Conservation (phyloP, 1,140 invertebrate species). For the Fopius arisanus region DNA sequence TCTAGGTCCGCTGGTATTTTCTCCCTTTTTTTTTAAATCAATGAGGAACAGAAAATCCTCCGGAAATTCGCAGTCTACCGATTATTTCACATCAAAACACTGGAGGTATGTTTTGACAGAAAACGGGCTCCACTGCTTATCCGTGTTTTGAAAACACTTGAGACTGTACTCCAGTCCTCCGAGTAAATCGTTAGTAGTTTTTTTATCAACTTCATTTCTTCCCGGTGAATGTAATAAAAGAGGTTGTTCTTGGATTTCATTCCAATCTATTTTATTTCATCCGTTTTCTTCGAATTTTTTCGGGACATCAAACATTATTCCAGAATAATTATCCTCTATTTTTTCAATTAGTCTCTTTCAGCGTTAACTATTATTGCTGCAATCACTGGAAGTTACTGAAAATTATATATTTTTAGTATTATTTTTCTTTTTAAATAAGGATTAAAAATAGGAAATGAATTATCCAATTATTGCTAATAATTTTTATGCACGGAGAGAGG, state of each 20-base stretch:
- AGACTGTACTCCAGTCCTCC: conserved; percentile 5
- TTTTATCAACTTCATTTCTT: not conserved
- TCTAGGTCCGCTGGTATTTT: not conserved
- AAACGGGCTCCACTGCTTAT: conserved; percentile 28
- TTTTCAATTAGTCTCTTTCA: no score
- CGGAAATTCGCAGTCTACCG: conserved; percentile 10
- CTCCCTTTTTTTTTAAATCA: not conserved
- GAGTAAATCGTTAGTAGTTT: not conserved
- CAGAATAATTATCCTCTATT: no score
- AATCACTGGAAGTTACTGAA: no score
- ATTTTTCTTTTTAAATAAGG: no score
- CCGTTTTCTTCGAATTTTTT: no score
- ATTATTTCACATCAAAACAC: conserved; percentile 23
- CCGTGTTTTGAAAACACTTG: conserved; percentile 38
- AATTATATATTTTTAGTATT: no score
- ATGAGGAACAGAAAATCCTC: not conserved
- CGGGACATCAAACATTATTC: no score
- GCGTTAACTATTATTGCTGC: no score
- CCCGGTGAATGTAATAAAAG: not conserved
- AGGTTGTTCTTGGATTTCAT: not conserved
- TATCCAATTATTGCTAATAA: no score
- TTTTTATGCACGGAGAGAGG: no score
- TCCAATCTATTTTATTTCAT: no score
- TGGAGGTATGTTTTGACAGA: conserved; percentile 40
- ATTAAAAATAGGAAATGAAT: no score